Evolutionary conservation across 2,797 vertebrate genomes (phyloP).

Genomic region (Pelodytes ibericus): DNA sequence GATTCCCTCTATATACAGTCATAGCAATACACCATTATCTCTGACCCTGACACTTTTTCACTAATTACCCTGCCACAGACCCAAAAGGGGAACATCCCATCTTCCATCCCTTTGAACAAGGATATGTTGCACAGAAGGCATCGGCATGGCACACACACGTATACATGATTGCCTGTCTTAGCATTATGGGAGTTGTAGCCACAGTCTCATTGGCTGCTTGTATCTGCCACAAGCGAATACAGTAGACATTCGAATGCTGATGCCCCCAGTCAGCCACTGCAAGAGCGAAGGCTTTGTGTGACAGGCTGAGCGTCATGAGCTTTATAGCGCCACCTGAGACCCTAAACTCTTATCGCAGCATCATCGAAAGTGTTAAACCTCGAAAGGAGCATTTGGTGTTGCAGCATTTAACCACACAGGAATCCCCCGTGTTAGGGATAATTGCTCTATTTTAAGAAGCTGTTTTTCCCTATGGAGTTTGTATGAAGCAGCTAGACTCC

Average conservation of each 20-base stretch:
- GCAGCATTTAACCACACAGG: constrained; percentile 32
- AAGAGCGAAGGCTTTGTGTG: too few relatives aligned
- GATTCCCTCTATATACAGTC: not conserved
- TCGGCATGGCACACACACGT: too few relatives aligned
- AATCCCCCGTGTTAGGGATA: constrained; percentile 5
- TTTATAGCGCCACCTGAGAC: not conserved
- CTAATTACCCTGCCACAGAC: not conserved
- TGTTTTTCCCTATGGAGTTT: not conserved
- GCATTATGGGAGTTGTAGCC: not conserved
- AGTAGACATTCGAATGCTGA: too few relatives aligned
- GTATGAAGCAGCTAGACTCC: constrained; percentile 20
- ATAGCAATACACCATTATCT: not conserved
- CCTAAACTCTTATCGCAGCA: not conserved
- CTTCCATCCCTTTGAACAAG: not conserved
- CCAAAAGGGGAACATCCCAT: too few relatives aligned
- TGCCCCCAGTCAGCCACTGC: too few relatives aligned
- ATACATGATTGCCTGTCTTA: not conserved
- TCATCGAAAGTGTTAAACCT: constrained; percentile 14
- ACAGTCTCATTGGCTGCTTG: too few relatives aligned
- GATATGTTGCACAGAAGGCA: too few relatives aligned
- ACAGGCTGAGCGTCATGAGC: not conserved
- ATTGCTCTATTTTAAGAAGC: constrained; percentile 34
- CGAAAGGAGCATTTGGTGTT: not conserved
- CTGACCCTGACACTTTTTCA: constrained; percentile 9
- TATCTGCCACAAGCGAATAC: too few relatives aligned